Evolutionary conservation across 2,113 vertebrate genomes (phyloP), one percentile per base, ranked within the genome.

Genomic region (Leiothrix lutea): DNA sequence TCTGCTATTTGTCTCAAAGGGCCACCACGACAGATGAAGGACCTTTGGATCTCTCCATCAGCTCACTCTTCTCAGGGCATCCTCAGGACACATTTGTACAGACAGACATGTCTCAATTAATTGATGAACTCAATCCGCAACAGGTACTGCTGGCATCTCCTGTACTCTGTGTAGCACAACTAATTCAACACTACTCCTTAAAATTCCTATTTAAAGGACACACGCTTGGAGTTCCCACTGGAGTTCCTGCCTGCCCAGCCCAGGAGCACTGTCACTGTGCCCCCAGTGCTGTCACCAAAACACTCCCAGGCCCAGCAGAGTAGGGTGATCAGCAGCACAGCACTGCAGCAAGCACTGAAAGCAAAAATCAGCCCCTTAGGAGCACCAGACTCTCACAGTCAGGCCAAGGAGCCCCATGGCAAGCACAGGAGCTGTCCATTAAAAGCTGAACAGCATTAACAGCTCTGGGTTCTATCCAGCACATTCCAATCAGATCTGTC

Each of bases 301-400:
- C 7, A 5, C 2, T 38, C 44, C 44, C 35, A 12, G 21, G 19
- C 26, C 24, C 23, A 33, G 38, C 12, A 79, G 44, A 58, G 57
- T 0, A 4, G 47, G 50, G 14, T 20, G 20, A 25, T n/a, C 28
- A 64, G 11, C 36, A 78, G 36, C 42, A n/a, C 44, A 64, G 36
- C 56, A 4, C 11, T 19, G 29, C 72, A 65, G 38, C 50, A 29
- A 78, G 23, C 14, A 58, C 9, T 7, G 8, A 45, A 29, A 45
- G 11, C 18, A 36, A 56, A 48, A 64, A 33, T 2, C 35, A 44
- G 13, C 36, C 12, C 22, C 23, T 31, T 29, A 45, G 0, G 0
- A n/a, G 33, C 16, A 29, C 15, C 44, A 50, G 42, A 12, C 7
- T 23, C 33, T 33, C 36, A 42, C 9, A 70, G 48, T 2, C 19